Conservation (phyloP, 1,140 invertebrate species). For the Ruditapes philippinarum region DNA sequence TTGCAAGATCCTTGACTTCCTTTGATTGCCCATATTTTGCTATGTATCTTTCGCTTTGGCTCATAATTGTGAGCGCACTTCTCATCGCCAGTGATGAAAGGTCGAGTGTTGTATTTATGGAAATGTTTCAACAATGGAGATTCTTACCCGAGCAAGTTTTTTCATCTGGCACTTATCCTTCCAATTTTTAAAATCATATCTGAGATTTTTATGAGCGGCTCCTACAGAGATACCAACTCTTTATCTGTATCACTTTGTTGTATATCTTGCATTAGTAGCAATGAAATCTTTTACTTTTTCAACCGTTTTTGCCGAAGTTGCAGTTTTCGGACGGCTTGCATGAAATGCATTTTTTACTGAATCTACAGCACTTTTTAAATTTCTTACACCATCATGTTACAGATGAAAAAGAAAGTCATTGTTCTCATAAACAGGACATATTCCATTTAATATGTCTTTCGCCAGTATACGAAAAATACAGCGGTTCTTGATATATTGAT, state of each 20-base stretch:
- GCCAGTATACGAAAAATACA: constrained; percentile 1
- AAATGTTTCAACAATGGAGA: constrained; percentile 5
- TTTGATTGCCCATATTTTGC: constrained; percentile 37
- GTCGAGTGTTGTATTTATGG: constrained; percentile 33
- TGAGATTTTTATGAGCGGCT: constrained; percentile 13
- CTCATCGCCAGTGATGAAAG: constrained; percentile 32
- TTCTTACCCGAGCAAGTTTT: constrained; percentile 1
- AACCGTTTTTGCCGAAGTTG: constrained; percentile 3
- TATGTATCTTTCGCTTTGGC: constrained; percentile 16
- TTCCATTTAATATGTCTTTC: constrained; percentile 16
- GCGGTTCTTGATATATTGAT: not conserved
- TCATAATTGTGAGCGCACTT: constrained; percentile 18
- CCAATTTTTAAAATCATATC: constrained; percentile 32
- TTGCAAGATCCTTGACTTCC: constrained; percentile 18
- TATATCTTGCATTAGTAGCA: not conserved
- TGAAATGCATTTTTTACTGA: not conserved
- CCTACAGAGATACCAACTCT: not conserved
- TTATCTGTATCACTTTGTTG: not conserved
- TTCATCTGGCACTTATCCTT: not conserved
- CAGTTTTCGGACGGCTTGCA: constrained; percentile 2
- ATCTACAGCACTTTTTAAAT: constrained; percentile 17
- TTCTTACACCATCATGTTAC: not conserved
- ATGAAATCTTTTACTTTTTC: not conserved
- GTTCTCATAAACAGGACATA: not conserved
- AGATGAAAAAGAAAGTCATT: not conserved